These are phyloP conservation scores for Agrochola macilenta DNA, from an alignment of 2,888 invertebrate species.

Conservation along the genomic window DNA sequence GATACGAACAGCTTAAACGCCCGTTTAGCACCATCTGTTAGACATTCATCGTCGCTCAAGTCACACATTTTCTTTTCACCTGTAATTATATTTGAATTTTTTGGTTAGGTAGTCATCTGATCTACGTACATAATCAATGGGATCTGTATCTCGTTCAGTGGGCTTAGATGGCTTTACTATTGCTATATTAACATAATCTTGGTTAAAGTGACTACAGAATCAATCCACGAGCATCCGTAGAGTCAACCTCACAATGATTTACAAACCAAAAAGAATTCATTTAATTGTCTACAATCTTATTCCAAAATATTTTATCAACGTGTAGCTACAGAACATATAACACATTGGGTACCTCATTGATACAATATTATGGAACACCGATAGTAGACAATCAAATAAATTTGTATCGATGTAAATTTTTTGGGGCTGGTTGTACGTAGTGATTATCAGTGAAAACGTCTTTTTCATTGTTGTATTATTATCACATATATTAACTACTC, in stretches of 20 bases:
- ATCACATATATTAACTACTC: neutral
- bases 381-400: neutral
- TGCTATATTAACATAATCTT: neutral
- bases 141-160: neutral
- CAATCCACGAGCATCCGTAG: neutral
- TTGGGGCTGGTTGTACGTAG: too few relatives aligned
- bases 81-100: neutral
- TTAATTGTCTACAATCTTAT: too few relatives aligned
- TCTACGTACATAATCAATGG: neutral
- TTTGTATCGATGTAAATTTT: neutral
- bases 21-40: slow-evolving; percentile 8
- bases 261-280: too few relatives aligned
- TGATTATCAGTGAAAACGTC: too few relatives aligned
- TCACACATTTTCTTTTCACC: slow-evolving; percentile 5
- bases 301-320: too few relatives aligned
- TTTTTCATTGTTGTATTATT: neutral
- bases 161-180: neutral
- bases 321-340: too few relatives aligned
- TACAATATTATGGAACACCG: neutral
- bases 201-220: neutral
- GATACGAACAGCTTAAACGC: neutral
- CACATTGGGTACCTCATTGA: too few relatives aligned
- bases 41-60: neutral
- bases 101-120: neutral
- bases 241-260: too few relatives aligned